Evolutionary conservation across 2,113 vertebrate genomes (phyloP).

Genomic region (Corythornis madagascariensis): DNA sequence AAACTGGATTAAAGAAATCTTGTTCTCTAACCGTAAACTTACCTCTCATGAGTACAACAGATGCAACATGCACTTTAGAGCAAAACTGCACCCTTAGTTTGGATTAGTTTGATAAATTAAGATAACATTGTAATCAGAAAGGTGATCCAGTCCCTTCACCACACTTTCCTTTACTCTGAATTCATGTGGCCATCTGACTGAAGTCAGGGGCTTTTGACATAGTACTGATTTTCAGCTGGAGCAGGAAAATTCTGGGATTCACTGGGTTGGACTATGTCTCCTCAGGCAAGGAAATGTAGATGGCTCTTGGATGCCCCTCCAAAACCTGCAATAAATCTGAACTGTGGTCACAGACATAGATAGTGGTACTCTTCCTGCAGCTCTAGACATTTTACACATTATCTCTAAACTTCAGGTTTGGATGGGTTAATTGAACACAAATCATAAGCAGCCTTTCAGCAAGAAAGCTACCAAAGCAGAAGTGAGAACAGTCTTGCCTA

Average conservation of each 20-base stretch:
- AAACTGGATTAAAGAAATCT: neutral
- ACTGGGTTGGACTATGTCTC: neutral
- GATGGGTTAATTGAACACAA: neutral
- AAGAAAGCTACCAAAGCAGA: neutral
- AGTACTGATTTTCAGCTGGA: neutral
- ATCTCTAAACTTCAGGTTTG: neutral
- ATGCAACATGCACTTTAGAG: neutral
- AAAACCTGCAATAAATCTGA: neutral
- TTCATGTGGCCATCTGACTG: neutral
- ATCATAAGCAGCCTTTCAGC: neutral
- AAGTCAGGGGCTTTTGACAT: neutral
- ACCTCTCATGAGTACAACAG: neutral
- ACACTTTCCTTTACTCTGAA: neutral
- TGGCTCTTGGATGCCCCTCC: neutral
- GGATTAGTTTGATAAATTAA: neutral
- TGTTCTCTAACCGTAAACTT: neutral
- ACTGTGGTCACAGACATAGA: neutral
- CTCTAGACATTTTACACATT: neutral
- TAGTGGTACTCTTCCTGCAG: neutral
- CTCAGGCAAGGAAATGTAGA: neutral
- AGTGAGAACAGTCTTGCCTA: neutral
- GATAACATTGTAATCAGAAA: neutral
- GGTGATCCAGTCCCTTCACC: neutral
- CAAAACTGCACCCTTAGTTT: neutral
- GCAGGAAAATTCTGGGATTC: neutral